Conservation (phyloP, 2,888 invertebrate species). For the Eilema depressum region DNA sequence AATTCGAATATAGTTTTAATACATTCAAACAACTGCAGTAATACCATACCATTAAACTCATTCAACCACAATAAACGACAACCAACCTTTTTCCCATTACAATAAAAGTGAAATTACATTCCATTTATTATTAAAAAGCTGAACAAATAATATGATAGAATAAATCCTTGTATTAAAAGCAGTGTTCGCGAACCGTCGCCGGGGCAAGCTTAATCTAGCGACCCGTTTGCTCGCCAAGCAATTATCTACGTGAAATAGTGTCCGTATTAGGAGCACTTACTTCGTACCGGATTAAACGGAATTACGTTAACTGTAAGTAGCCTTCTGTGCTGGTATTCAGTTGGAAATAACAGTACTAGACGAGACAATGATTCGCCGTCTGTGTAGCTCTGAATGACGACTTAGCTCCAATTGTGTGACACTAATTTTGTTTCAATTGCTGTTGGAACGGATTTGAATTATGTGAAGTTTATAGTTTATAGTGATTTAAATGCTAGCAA, state of each 20-base stretch:
- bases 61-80: conserved; percentile 10
- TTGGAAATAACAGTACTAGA: conserved; percentile 62
- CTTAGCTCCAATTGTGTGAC: conserved; percentile 8
- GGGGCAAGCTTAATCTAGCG: conserved; percentile 67
- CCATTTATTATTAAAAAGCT: conserved; percentile 43
- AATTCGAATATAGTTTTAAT: not conserved
- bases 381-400: conserved; percentile 25
- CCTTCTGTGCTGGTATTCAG: conserved; percentile 63
- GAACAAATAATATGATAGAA: conserved; percentile 44
- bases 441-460: not conserved
- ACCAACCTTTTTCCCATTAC: conserved; percentile 11
- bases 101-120: conserved; percentile 24
- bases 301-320: conserved; percentile 78
- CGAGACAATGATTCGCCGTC: conserved; percentile 45
- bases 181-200: conserved; percentile 61
- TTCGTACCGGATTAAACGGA: conserved; percentile 77
- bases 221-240: conserved; percentile 73
- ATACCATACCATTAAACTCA: conserved; percentile 3
- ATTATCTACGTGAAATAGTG: conserved; percentile 84
- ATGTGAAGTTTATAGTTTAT: not conserved
- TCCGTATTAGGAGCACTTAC: conserved; percentile 80
- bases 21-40: not conserved
- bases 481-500: no score
- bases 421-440: conserved; percentile 9
- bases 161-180: conserved; percentile 58